Evolutionary conservation across 2,113 vertebrate genomes (phyloP).

Genomic region (Hippocampus abdominalis): DNA sequence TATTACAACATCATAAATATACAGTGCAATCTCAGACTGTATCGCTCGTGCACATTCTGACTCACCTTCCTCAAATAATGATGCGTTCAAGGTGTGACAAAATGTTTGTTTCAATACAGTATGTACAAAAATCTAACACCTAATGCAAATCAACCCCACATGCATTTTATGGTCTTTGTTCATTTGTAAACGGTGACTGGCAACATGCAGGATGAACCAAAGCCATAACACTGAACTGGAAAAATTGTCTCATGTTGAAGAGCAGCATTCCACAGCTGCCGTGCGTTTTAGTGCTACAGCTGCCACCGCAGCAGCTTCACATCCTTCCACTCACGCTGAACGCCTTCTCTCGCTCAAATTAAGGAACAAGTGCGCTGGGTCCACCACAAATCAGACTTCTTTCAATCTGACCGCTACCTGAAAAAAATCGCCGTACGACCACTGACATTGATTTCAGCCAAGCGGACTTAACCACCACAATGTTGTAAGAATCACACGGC

Average conservation of each 20-base stretch:
- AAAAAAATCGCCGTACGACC: slow-evolving; percentile 22
- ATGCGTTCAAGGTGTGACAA: slow-evolving; percentile 11
- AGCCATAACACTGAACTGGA: slow-evolving; percentile 28
- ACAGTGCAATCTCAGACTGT: slow-evolving; percentile 77
- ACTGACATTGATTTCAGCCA: slow-evolving; percentile 27
- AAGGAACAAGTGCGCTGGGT: not conserved
- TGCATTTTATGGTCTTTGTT: not conserved
- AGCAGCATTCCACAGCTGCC: slow-evolving; percentile 15
- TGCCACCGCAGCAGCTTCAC: slow-evolving; percentile 19
- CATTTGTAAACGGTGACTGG: slow-evolving; percentile 67
- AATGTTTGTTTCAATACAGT: slow-evolving; percentile 28
- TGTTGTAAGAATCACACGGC: slow-evolving; percentile 36
- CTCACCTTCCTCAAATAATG: not conserved
- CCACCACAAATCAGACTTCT: not conserved
- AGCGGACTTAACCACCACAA: slow-evolving; percentile 36
- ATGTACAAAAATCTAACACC: slow-evolving; percentile 52
- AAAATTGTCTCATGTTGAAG: slow-evolving; percentile 24
- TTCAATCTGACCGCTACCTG: slow-evolving; percentile 15
- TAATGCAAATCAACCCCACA: slow-evolving; percentile 24
- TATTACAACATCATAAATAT: slow-evolving; percentile 81
- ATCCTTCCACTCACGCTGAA: slow-evolving; percentile 4
- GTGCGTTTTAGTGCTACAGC: slow-evolving; percentile 37
- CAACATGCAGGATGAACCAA: slow-evolving; percentile 74
- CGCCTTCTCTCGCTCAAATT: not conserved
- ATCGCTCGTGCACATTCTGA: slow-evolving; percentile 25